These are phyloP conservation scores for Spermophilus dauricus DNA, from an alignment of 2,113 vertebrate species.

Conservation along the genomic window DNA sequence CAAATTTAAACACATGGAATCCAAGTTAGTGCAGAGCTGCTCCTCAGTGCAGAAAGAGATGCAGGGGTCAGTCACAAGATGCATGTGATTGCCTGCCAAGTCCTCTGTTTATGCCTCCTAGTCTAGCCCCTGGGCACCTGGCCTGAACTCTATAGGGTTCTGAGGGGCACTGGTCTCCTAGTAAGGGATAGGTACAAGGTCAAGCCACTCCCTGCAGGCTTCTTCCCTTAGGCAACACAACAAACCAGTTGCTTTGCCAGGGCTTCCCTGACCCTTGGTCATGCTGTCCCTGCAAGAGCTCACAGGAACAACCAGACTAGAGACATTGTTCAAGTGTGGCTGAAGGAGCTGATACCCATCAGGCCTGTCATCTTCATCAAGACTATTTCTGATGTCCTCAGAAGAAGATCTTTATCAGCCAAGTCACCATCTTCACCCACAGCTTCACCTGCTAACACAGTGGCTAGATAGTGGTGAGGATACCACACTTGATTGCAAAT, in stretches of 20 bases:
- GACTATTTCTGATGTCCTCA: slow-evolving; percentile 88
- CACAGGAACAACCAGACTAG: slow-evolving; percentile 86
- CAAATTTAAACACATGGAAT: not conserved
- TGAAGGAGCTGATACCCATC: slow-evolving; percentile 87
- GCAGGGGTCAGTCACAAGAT: rapidly evolving
- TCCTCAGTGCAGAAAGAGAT: not conserved
- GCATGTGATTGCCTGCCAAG: rapidly evolving
- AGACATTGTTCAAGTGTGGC: slow-evolving; percentile 79
- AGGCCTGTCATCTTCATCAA: slow-evolving; percentile 87
- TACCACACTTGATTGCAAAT: slow-evolving; percentile 91
- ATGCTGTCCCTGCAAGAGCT: slow-evolving; percentile 82
- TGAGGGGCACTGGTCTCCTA: not conserved
- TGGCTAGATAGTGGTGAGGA: slow-evolving; percentile 94
- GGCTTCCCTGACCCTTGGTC: not conserved
- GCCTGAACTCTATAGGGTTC: not conserved
- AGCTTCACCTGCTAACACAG: slow-evolving; percentile 94
- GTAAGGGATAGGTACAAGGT: not conserved
- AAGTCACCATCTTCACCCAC: slow-evolving; percentile 98
- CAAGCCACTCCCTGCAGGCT: not conserved
- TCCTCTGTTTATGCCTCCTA: not conserved
- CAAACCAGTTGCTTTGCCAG: not conserved
- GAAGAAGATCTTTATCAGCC: slow-evolving; percentile 99
- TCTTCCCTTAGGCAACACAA: not conserved
- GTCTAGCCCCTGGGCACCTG: not conserved
- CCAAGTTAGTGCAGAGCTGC: not conserved